Conservation (phyloP, 2,113 vertebrate genomes). For the Calidris pugnax region DNA sequence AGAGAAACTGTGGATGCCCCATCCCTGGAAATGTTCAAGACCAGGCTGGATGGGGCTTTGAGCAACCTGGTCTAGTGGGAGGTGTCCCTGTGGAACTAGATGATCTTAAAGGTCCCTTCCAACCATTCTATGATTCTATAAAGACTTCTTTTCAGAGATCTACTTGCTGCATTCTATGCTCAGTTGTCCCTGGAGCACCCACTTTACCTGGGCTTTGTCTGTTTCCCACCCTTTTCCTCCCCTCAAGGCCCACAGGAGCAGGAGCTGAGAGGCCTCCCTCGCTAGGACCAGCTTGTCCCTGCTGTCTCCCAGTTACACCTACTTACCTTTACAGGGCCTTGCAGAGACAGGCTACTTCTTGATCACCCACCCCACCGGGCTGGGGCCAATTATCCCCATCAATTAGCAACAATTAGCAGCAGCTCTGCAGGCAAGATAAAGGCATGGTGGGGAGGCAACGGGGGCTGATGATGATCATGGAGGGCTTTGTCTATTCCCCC, state of each 20-base stretch:
- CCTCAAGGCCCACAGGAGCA: background rate
- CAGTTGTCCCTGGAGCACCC: background rate
- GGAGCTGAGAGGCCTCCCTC: background rate
- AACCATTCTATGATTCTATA: rapidly evolving
- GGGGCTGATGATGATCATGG: constrained; percentile 58
- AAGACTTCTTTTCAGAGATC: background rate
- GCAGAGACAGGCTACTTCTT: background rate
- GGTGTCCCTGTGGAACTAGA: background rate
- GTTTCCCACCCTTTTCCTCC: background rate
- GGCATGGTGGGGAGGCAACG: rapidly evolving
- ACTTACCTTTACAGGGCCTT: too few relatives aligned
- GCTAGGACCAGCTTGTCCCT: rapidly evolving
- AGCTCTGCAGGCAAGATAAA: constrained; percentile 48
- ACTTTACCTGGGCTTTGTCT: background rate
- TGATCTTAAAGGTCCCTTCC: background rate
- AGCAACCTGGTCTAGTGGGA: background rate
- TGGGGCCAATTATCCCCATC: background rate
- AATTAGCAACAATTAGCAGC: constrained; percentile 30
- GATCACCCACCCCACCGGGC: background rate
- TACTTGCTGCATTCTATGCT: background rate
- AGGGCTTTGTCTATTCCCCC: constrained; percentile 75
- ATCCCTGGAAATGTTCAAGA: background rate
- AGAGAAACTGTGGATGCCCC: background rate
- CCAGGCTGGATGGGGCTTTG: background rate
- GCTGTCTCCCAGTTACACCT: too few relatives aligned